Conservation (phyloP, 2,797 vertebrate species). For the Eulemur albifrons region DNA sequence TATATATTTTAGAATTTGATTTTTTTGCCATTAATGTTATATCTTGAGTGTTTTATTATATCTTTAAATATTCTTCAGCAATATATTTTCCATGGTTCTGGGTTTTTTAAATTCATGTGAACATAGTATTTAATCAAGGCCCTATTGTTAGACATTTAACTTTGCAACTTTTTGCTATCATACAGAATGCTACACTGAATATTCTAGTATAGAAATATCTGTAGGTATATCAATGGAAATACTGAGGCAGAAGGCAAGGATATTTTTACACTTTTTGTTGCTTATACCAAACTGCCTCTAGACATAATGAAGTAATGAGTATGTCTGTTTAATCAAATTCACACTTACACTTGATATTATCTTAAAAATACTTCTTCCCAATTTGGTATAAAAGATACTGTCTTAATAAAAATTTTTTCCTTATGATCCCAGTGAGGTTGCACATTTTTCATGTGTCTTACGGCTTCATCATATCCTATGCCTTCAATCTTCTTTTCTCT, state of each 20-base stretch:
- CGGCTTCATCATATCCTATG: background rate
- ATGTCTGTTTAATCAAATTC: background rate
- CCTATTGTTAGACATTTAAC: background rate
- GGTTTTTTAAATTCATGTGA: background rate
- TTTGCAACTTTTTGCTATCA: background rate
- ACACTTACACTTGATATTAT: background rate
- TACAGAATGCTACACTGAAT: background rate
- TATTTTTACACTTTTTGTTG: background rate
- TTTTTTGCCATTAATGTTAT: slow-evolving; percentile 14
- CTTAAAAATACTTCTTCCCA: background rate
- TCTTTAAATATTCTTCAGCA: background rate
- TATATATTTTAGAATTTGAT: slow-evolving; percentile 31
- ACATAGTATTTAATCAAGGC: background rate
- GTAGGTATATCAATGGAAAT: background rate
- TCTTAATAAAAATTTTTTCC: background rate
- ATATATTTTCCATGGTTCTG: background rate
- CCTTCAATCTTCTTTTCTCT: background rate
- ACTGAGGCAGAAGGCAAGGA: background rate
- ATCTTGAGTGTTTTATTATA: background rate
- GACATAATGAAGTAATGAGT: background rate
- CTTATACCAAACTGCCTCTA: background rate
- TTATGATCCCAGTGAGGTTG: background rate
- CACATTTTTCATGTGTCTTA: background rate
- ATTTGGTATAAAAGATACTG: background rate
- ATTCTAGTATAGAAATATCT: background rate